These are phyloP conservation scores for Gasterosteus nipponicus DNA, from an alignment of 2,113 vertebrate species.

Conservation along the genomic window DNA sequence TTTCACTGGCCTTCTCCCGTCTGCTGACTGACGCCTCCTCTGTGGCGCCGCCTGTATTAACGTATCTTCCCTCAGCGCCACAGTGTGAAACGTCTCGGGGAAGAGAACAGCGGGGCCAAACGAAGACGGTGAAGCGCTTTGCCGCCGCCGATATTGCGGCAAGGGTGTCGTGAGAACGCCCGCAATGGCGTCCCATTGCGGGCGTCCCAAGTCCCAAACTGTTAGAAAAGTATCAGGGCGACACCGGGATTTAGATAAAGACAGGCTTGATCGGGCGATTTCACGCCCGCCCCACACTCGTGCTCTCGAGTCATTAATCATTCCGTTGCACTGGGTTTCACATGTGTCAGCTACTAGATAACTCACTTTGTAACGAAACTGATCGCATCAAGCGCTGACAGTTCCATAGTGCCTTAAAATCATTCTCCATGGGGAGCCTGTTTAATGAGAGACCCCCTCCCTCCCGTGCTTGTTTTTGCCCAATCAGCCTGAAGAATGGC, in stretches of 20 bases:
- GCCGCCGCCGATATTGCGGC: constrained; percentile 41
- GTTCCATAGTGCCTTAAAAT: constrained; percentile 46
- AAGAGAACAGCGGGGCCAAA: background rate
- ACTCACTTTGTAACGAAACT: constrained; percentile 54
- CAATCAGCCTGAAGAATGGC: constrained; percentile 52
- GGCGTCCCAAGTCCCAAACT: constrained; percentile 50
- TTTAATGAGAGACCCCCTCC: constrained; percentile 55
- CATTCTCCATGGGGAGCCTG: constrained; percentile 44
- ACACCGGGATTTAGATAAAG: constrained; percentile 51
- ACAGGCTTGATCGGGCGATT: constrained; percentile 50
- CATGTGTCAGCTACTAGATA: constrained; percentile 54
- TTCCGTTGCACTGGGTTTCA: constrained; percentile 53
- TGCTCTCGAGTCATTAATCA: constrained; percentile 64
- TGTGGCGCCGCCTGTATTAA: constrained; percentile 40
- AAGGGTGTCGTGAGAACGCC: constrained; percentile 39
- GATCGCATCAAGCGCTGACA: constrained; percentile 54
- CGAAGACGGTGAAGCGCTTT: constrained; percentile 19
- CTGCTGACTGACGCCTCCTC: constrained; percentile 59
- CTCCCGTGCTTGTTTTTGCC: constrained; percentile 35
- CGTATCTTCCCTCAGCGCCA: constrained; percentile 27
- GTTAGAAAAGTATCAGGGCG: constrained; percentile 53
- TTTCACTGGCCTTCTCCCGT: constrained; percentile 51
- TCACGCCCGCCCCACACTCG: constrained; percentile 10
- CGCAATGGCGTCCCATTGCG: too few species aligned
- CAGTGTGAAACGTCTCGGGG: constrained; percentile 31